Evolutionary conservation across 2,113 vertebrate species (phyloP).

Genomic region (Acrocephalus kingi): DNA sequence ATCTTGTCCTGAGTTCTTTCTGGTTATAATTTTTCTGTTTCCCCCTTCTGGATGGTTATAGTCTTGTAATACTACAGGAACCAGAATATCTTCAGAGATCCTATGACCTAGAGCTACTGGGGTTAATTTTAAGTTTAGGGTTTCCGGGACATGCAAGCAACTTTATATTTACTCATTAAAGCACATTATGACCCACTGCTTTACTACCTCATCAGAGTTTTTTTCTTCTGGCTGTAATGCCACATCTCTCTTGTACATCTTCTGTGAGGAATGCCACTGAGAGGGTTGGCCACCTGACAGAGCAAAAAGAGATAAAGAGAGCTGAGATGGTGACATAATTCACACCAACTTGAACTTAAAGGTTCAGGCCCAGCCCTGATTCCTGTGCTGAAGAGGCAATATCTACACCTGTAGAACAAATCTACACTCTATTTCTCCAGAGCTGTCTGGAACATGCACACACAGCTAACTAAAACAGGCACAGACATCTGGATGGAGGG

Average conservation of each 20-base stretch:
- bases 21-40: neutral
- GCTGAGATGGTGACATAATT: neutral
- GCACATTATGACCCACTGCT: neutral
- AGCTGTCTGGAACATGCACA: neutral
- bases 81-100: neutral
- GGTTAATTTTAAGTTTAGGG: neutral
- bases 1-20: neutral
- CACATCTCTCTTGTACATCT: neutral
- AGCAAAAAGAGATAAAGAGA: neutral
- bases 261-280: neutral
- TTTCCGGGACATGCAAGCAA: neutral
- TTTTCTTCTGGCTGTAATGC: neutral
- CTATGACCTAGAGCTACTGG: neutral
- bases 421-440: neutral
- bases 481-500: neutral
- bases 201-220: neutral
- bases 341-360: neutral
- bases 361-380: neutral
- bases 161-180: neutral
- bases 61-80: neutral
- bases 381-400: neutral
- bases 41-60: neutral
- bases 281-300: neutral
- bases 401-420: neutral
- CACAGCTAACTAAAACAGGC: neutral